Percentiles rank a stretch among this genome's conserved stretches.
phyloP scores from a whole-genome alignment of 2,113 vertebrate species.

The Mirza zaza region DNA sequence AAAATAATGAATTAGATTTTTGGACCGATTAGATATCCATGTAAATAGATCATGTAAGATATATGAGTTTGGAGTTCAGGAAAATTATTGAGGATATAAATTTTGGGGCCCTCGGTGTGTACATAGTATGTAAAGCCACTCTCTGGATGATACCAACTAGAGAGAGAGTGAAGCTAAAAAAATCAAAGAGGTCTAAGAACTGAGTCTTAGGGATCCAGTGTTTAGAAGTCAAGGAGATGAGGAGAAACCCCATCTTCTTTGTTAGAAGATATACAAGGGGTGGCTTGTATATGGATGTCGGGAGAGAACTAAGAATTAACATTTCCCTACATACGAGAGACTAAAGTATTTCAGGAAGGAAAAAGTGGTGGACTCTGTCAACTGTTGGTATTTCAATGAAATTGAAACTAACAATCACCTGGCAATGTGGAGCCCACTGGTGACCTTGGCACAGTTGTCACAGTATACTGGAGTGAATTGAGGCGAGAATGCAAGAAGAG shows the following conservation, averaged over 20 bases:
- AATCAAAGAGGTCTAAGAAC: background rate
- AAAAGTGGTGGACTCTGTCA: background rate
- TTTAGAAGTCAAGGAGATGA: background rate
- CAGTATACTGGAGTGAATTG: background rate
- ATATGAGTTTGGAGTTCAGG: background rate
- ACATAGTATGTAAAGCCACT: background rate
- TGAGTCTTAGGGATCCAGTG: background rate
- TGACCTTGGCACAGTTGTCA: background rate
- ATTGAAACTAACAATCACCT: background rate
- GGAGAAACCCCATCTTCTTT: background rate
- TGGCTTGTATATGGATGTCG: background rate
- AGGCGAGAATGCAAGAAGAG: background rate
- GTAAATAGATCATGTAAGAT: background rate
- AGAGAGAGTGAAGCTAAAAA: background rate
- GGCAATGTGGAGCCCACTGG: background rate
- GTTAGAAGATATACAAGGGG: background rate
- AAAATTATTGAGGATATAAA: background rate
- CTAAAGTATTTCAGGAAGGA: background rate
- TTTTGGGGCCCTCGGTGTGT: background rate
- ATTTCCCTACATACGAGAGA: background rate
- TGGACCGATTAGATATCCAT: background rate
- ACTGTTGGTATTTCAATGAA: background rate
- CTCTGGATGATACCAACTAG: background rate
- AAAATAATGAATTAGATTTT: background rate
- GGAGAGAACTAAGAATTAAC: background rate